These are phyloP conservation scores for Caenorhabditis briggsae DNA, from an alignment of 1,140 invertebrate species.

Conservation along the genomic window DNA sequence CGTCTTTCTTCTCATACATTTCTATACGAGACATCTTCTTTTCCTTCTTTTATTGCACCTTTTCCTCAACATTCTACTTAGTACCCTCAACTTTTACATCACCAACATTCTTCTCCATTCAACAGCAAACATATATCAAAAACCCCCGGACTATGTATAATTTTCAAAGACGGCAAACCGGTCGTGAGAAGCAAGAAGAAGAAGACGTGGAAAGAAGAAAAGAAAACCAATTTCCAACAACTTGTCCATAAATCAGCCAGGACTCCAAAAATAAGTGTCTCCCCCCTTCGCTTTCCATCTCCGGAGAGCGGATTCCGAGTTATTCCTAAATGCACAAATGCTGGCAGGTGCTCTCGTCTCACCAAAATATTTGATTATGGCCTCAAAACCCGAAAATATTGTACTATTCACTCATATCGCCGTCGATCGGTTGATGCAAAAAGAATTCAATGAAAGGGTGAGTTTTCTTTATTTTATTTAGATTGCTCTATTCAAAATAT, in stretches of 20 bases:
- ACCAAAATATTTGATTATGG: slow-evolving; percentile 50
- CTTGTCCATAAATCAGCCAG: slow-evolving; percentile 16
- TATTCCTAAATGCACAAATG: slow-evolving; percentile 46
- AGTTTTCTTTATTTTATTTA: neutral
- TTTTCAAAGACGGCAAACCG: slow-evolving; percentile 14
- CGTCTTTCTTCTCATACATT: slow-evolving; percentile 52
- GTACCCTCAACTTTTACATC: neutral
- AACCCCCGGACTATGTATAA: neutral
- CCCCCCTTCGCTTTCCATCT: neutral
- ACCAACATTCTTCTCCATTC: neutral
- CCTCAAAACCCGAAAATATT: slow-evolving; percentile 21
- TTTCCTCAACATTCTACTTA: neutral
- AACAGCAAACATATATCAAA: neutral
- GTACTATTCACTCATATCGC: slow-evolving; percentile 23
- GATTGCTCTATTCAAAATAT: too few species aligned
- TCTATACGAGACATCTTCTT: slow-evolving; percentile 19
- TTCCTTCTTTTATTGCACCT: neutral
- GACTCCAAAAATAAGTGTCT: neutral
- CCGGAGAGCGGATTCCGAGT: neutral
- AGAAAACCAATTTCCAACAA: slow-evolving; percentile 24
- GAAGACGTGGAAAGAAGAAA: neutral
- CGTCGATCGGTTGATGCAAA: neutral
- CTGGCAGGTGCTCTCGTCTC: slow-evolving; percentile 31
- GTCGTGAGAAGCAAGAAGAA: slow-evolving; percentile 13
- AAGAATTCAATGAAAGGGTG: slow-evolving; percentile 34